A percentile compares a stretch with the other conserved stretches of the same genome.
These are phyloP conservation scores for Zaprionus gabonicus DNA, from an alignment of 1,140 invertebrate species.

Conservation along the genomic window DNA sequence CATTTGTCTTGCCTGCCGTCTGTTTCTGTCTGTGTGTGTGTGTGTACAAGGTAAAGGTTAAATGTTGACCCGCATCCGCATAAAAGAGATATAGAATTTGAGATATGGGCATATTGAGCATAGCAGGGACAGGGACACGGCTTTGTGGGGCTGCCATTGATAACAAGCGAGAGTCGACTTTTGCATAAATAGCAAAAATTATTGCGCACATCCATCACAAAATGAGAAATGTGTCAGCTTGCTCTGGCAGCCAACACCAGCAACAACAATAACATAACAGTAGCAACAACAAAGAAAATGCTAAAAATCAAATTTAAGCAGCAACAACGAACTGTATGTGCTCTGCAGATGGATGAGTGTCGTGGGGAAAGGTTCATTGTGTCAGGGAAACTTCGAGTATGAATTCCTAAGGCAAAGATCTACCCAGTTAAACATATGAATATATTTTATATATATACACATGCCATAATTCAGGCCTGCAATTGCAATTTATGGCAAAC, in stretches of 20 bases:
- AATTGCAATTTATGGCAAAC: slow-evolving; percentile 1
- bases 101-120: slow-evolving; percentile 22
- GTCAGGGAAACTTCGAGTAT: not conserved
- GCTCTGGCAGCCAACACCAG: slow-evolving; percentile 30
- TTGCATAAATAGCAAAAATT: slow-evolving; percentile 58
- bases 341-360: slow-evolving; percentile 12
- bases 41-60: slow-evolving; percentile 54
- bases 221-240: slow-evolving; percentile 54
- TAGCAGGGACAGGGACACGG: not conserved
- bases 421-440: not conserved
- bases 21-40: not conserved
- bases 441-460: not conserved
- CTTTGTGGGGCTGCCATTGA: slow-evolving; percentile 33
- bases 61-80: slow-evolving; percentile 52
- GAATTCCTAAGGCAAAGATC: no score
- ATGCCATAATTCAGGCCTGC: not conserved
- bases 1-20: slow-evolving; percentile 20
- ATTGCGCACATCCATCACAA: slow-evolving; percentile 54
- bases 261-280: slow-evolving; percentile 20
- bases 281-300: slow-evolving; percentile 28
- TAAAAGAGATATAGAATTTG: slow-evolving; percentile 35
- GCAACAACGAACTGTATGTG: slow-evolving; percentile 20
- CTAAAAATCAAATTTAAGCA: slow-evolving; percentile 13
- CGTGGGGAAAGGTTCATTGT: not conserved
- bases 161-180: slow-evolving; percentile 39